Evolutionary conservation across 1,140 invertebrate genomes (phyloP), one percentile per base, ranked within the genome.

Genomic region (Brachionus calyciflorus): DNA sequence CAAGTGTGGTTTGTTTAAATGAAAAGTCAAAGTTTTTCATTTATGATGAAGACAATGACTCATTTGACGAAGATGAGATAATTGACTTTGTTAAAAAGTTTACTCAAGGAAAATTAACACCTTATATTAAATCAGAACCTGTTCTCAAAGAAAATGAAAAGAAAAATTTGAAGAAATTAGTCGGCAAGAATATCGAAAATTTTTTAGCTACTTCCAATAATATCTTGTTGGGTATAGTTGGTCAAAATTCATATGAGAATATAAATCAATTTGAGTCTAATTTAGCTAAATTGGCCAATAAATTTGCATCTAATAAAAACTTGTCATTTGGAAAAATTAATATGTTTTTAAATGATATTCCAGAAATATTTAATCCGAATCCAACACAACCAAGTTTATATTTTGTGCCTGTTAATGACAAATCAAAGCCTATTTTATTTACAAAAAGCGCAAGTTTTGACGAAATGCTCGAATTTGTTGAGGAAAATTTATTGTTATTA

Each of bases 1-100:
- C 40, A 10, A 65, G 40, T 28, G 5, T 65, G 10, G 60, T 65
- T 14, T 65, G 60, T 26, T 17, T 65, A 12, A 65, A 65, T 65
- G 60, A 65, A 65, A 44, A 65, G 21, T 65, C 60, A 26, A 65
- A 65, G 44, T 65, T 65, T 65, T 65, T 65, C 17, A 44, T 65
- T 12, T 44, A 30, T 65, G 40, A 65, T 65, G 37, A 65, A 41
- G 60, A 65, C 19, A 24, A 9, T 10, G 60, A 65, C 44, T 41
- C 33, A 21, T 65, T 65, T 41, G 60, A 65, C 19, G 37, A 65
- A 65, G 60, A 65, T 0, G 41, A 21, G 10, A 41, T 65, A 12
- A 1, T 5, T 1, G 60, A 65, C 3, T 65, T 65, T 65, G 40
- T 65, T 2, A 46, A 41, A 6, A 24, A 65, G 24, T 65, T 65